Conservation (phyloP, 2,113 vertebrate genomes). For the Gila orcuttii region DNA sequence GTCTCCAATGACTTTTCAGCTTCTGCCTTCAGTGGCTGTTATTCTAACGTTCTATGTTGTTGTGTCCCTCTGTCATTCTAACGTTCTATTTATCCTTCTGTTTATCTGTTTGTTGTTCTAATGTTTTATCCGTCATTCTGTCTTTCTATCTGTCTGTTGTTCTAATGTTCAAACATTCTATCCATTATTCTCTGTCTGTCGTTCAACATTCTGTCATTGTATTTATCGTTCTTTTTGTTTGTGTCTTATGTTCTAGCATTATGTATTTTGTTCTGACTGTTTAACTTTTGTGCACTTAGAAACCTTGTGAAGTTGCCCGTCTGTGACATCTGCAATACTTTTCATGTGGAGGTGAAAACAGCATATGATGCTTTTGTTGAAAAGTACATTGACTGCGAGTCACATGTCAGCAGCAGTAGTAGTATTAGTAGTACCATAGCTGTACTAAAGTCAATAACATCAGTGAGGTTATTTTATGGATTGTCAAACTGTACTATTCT, state of each 20-base stretch:
- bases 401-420: background rate
- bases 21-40: background rate
- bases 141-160: background rate
- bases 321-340: background rate
- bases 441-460: background rate
- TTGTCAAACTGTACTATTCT: background rate
- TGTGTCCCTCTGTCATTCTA: background rate
- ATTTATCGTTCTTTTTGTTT: background rate
- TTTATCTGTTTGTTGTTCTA: background rate
- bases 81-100: background rate
- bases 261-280: background rate
- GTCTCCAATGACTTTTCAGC: background rate
- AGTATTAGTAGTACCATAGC: background rate
- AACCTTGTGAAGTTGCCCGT: background rate
- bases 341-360: background rate
- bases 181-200: background rate
- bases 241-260: background rate
- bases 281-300: background rate
- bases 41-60: background rate
- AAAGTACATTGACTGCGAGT: background rate
- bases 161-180: background rate
- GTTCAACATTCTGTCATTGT: background rate
- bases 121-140: background rate
- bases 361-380: background rate
- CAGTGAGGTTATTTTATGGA: constrained; percentile 9